A percentile compares a stretch with the other conserved stretches of the same genome.
Evolutionary conservation across 2,113 vertebrate genomes (phyloP).

Genomic region (Rhea americana): DNA sequence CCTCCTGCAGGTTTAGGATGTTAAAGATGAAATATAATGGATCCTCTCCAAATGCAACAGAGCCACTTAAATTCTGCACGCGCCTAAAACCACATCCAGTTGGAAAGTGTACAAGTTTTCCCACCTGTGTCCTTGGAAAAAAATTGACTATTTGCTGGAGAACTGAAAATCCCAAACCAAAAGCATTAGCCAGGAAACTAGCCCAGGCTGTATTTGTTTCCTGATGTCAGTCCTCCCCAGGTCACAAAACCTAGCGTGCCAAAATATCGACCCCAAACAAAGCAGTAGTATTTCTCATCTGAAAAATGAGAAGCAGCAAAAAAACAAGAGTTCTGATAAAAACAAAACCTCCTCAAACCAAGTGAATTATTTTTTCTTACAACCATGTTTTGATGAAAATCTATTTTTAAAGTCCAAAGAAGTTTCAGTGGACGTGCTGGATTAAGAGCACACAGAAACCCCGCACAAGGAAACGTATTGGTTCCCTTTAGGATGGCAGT

Average conservation of each 20-base stretch:
- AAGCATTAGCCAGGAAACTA: neutral
- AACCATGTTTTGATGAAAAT: neutral
- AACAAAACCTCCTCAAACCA: neutral
- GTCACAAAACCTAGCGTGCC: neutral
- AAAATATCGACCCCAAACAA: neutral
- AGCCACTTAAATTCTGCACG: accelerated
- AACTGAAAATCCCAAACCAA: neutral
- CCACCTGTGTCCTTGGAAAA: neutral
- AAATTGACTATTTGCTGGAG: neutral
- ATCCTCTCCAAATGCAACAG: neutral
- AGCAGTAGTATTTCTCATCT: accelerated
- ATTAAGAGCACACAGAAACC: neutral
- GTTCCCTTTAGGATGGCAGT: conserved; percentile 7
- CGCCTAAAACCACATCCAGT: accelerated
- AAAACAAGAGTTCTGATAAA: neutral
- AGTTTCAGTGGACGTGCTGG: neutral
- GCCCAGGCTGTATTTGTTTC: neutral
- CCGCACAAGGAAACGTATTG: neutral
- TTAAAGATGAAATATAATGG: neutral
- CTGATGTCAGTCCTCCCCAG: accelerated
- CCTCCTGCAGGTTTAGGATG: neutral
- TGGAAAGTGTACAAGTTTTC: neutral
- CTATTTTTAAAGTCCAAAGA: neutral
- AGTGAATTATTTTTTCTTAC: neutral
- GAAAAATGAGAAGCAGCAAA: neutral